Base-by-base conservation (phyloP, 2,797 vertebrate species). In the Brachyrhaphis roseni region DNA sequence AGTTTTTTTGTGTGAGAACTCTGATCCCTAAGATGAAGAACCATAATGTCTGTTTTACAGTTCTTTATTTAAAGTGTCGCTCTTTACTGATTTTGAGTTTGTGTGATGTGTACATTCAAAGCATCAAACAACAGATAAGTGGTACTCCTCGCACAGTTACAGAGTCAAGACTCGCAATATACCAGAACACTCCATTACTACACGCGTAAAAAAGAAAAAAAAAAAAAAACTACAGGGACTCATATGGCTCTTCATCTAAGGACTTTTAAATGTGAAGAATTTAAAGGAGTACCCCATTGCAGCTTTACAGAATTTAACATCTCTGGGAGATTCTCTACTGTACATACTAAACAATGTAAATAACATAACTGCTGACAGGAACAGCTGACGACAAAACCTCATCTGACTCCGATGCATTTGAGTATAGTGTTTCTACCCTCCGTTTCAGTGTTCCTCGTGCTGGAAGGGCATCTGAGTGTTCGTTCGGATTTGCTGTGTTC, bases 281-380 rank as follows among this genome's bases (percentile, higher is more conserved):
- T 83, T 82, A 87, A 88, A 85, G 85, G 89, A 91, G 85, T 88
- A 82, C 80, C 88, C 90, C 91, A 92, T 90, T 82, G 90, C 93
- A 94, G 93, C 93, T 94, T 93, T 93, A 93, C 90, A 91, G 91
- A 92, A 92, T 84, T 77, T 88, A 90, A 93, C 91, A 91, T 92
- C 93, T 94, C 93, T 95, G 94, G 92, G 94, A 94, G 91, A 94
- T 92, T 92, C 88, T 93, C 87, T 93, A 91, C 85, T 94, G 91
- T 92, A 94, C 89, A 93, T 94, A 93, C 62, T 45, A 77, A 90
- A 90, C 88, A 18, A 90, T 93, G 91, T 94, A 91, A 91, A 94
- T 91, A 92, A 77, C 90, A 89, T 88, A 84, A 86, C 79, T 83
- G 89, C 91, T 90, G 84, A 92, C 70, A 20, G 82, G 89, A 90